phyloP scores from a whole-genome alignment of 2,888 invertebrate species.

The Cantharis rustica region DNA sequence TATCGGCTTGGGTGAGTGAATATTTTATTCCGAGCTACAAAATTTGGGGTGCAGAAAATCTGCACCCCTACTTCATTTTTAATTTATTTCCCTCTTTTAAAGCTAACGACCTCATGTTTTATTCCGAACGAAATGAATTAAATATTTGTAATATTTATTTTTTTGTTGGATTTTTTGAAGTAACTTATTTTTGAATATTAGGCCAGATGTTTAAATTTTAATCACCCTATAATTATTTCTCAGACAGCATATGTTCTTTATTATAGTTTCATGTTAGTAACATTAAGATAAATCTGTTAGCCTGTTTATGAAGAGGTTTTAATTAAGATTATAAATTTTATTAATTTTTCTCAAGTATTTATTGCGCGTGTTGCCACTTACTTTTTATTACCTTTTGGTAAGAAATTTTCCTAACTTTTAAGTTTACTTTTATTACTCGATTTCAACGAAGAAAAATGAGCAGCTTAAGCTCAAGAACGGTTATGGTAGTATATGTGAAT shows the following conservation, averaged over 20 bases:
- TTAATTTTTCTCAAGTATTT: background rate
- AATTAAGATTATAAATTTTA: background rate
- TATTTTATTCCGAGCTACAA: background rate
- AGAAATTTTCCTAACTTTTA: background rate
- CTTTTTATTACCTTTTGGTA: background rate
- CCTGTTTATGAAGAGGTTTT: background rate
- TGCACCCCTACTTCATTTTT: background rate
- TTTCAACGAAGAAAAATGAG: background rate
- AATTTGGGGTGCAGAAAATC: background rate
- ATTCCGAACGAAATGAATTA: background rate
- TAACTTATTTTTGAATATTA: background rate
- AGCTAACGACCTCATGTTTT: background rate
- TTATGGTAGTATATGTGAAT: background rate
- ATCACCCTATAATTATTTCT: background rate
- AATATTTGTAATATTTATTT: background rate
- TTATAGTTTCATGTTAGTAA: background rate
- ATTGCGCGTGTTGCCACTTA: background rate
- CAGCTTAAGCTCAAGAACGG: background rate
- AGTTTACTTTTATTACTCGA: background rate
- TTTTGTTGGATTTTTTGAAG: background rate
- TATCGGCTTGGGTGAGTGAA: background rate
- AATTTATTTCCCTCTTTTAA: background rate
- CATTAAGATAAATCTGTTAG: conserved; percentile 1
- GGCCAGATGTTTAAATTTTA: conserved; percentile 1
- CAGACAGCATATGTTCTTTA: background rate